Evolutionary conservation across 2,888 invertebrate species (phyloP).

Genomic region (Thecophora atra): DNA sequence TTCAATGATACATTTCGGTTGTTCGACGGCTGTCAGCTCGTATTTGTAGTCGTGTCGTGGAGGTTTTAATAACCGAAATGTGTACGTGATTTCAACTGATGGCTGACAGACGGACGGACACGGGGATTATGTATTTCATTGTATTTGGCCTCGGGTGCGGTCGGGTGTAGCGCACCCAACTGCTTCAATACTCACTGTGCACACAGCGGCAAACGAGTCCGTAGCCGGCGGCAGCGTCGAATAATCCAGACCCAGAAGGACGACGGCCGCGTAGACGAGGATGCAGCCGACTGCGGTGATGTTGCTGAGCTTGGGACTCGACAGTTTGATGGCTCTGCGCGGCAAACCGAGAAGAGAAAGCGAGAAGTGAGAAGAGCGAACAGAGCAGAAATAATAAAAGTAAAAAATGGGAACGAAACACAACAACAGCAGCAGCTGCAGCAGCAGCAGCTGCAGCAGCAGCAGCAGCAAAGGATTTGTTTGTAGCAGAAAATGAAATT

Average conservation of each 20-base stretch:
- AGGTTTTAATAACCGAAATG: no score
- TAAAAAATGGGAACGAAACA: slow-evolving; percentile 33
- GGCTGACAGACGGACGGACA: no score
- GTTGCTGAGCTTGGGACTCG: slow-evolving; percentile 91
- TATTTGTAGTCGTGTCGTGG: no score
- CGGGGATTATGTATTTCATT: no score
- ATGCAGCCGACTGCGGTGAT: slow-evolving; percentile 91
- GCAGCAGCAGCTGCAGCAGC: background rate
- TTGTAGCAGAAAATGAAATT: slow-evolving; percentile 7
- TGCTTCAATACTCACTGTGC: slow-evolving; percentile 75
- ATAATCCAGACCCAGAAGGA: slow-evolving; percentile 85
- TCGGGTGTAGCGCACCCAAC: no score
- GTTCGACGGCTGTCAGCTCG: no score
- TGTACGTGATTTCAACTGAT: no score
- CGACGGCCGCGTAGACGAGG: slow-evolving; percentile 88
- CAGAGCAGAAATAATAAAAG: slow-evolving; percentile 27
- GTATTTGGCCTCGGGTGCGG: no score
- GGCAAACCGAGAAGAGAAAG: background rate
- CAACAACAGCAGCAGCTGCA: background rate
- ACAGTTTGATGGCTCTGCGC: slow-evolving; percentile 86
- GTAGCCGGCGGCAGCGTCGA: slow-evolving; percentile 76
- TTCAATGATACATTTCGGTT: no score
- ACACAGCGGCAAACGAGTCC: slow-evolving; percentile 81
- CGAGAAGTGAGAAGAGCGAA: slow-evolving; percentile 17
- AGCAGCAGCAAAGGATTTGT: background rate